A percentile compares a stretch with the other conserved stretches of the same genome.
Conservation (phyloP, 2,113 vertebrate genomes). For the Taxidea taxus region DNA sequence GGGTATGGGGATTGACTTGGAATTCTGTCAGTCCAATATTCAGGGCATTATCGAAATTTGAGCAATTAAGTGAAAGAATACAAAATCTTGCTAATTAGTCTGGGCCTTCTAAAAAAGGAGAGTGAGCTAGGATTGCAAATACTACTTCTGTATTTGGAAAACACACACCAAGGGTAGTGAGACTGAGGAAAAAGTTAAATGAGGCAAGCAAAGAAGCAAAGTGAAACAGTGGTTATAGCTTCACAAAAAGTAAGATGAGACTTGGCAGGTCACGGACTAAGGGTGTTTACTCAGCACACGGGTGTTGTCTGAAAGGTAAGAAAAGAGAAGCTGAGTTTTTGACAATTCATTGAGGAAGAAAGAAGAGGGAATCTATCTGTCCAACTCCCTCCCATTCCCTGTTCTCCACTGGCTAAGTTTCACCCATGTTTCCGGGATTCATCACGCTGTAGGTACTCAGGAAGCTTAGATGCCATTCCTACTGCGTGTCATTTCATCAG, state of each 20-base stretch:
- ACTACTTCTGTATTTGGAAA: not conserved
- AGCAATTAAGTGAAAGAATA: not conserved
- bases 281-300: not conserved
- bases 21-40: not conserved
- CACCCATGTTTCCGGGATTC: not conserved
- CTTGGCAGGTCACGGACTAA: not conserved
- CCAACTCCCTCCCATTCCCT: not conserved
- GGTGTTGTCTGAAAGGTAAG: not conserved
- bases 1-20: not conserved
- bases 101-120: not conserved
- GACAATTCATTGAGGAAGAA: not conserved
- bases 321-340: not conserved
- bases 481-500: not conserved
- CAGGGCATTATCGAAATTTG: not conserved
- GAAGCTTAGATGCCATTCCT: not conserved
- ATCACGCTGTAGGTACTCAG: not conserved
- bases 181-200: not conserved
- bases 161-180: not conserved
- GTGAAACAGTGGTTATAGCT: not conserved
- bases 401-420: not conserved
- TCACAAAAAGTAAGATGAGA: not conserved
- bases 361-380: not conserved
- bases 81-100: not conserved
- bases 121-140: not conserved
- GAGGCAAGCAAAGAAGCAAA: not conserved